Base-by-base conservation (phyloP, 1,140 invertebrate species). In the Adoxophyes honmai region DNA sequence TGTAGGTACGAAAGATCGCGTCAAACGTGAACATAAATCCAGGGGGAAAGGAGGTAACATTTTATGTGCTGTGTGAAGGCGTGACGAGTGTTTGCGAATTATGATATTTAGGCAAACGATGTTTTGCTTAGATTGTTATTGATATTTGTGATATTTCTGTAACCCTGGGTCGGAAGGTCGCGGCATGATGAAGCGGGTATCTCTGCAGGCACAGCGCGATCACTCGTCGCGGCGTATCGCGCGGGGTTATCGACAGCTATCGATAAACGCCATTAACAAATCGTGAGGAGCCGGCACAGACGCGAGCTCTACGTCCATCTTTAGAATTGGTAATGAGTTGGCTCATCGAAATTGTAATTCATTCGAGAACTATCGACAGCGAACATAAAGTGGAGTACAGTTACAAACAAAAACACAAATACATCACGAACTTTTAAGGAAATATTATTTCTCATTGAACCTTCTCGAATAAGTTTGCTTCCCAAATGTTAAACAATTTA, bases 291-390 rank as follows among this genome's bases (percentile, higher is more conserved):
- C 10, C 42, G 11, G 11, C 11, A 28, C 42, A 16, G 42, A 18
- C 42, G 42, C 16, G 18, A 48, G 42, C 42, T 16, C 10, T 28
- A 28, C 42, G 42, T 21, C 21, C 42, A 14, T n/a, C 42, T 48
- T 48, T 48, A 48, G 42, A 48, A 48, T 48, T 48, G 42, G 42
- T 48, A 48, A 48, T 48, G 42, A 48, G 21, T n/a, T 48, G 28
- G 42, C 42, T 48, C 42, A 48, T 48, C 42, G 21, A 48, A 48
- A 48, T 48, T 48, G 42, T 48, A 48, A 48, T 48, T 48, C 42
- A 48, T 48, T 48, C 42, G 9, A 48, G 28, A 48, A 48, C 42
- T 28, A 48, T 21, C 42, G 10, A 16, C 18, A 18, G 18, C 42
- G 16, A 13, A n/a, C 42, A 48, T 48, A 48, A 48, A 7, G 10